These are phyloP conservation scores for Callospermophilus lateralis DNA, from an alignment of 2,113 vertebrate species.

Conservation along the genomic window DNA sequence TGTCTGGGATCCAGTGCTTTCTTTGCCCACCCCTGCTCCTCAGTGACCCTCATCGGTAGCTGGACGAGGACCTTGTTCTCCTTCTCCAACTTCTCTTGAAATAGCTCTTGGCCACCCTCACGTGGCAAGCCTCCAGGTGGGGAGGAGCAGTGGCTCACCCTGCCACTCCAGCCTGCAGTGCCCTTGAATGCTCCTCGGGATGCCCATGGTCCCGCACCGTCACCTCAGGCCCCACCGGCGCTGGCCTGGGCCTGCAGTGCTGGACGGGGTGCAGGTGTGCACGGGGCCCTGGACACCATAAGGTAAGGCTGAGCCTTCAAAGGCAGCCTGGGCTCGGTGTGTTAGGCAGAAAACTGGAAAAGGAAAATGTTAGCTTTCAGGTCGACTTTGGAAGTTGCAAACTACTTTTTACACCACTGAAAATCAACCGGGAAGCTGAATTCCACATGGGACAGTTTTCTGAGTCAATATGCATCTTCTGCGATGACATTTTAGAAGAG, in stretches of 20 bases:
- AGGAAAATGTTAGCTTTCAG: not conserved
- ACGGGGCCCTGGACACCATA: not conserved
- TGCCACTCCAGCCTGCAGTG: not conserved
- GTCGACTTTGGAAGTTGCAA: not conserved
- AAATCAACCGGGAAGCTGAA: not conserved
- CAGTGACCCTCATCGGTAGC: no score
- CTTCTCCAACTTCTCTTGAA: not conserved
- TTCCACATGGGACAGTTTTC: accelerated
- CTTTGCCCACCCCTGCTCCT: no score
- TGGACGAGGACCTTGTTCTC: not conserved
- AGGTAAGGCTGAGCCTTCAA: no score
- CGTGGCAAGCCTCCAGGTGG: accelerated
- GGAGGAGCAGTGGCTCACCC: not conserved
- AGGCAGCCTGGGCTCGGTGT: not conserved
- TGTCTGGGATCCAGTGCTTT: accelerated
- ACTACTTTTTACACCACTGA: not conserved
- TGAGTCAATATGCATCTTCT: accelerated
- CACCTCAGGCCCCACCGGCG: not conserved
- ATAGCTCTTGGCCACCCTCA: not conserved
- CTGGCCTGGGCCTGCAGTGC: no score
- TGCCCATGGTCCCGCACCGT: no score
- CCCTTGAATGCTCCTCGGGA: no score
- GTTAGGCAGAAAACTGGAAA: not conserved
- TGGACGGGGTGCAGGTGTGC: not conserved
- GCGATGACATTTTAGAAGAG: accelerated